phyloP scores from a whole-genome alignment of 2,888 invertebrate genomes.

The Nymphalis polychloros region DNA sequence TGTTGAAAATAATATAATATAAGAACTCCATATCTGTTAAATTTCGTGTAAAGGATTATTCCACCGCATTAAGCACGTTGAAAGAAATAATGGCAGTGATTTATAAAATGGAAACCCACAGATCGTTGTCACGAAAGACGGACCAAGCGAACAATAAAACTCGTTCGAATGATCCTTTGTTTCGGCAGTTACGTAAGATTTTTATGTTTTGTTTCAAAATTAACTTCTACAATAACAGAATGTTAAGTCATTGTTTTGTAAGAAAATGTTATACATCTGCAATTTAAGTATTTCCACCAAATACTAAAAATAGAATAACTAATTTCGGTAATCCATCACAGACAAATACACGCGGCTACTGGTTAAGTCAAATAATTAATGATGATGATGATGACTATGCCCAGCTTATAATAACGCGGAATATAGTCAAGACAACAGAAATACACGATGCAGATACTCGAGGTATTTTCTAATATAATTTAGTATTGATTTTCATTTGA shows the following conservation, averaged over 20 bases:
- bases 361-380: too few relatives aligned
- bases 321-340: too few relatives aligned
- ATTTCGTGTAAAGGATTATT: conserved; percentile 41
- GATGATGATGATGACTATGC: not conserved
- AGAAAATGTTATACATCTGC: not conserved
- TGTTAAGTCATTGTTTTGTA: not conserved
- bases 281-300: not conserved
- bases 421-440: not conserved
- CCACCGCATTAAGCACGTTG: conserved; percentile 46
- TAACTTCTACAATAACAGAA: not conserved
- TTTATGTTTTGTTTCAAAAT: conserved; percentile 5
- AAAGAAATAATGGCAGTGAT: conserved; percentile 46
- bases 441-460: not conserved
- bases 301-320: too few relatives aligned
- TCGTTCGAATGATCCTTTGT: conserved; percentile 43
- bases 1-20: not conserved
- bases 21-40: conserved; percentile 9
- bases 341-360: too few relatives aligned
- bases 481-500: conserved; percentile 3
- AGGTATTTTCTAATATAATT: not conserved
- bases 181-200: conserved; percentile 17
- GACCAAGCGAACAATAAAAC: conserved; percentile 44
- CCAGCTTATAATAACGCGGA: not conserved
- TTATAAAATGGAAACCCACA: conserved; percentile 44
- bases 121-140: conserved; percentile 36